A percentile compares a stretch with the other conserved stretches of the same genome.
Evolutionary conservation across 2,113 vertebrate species (phyloP).

Genomic region (Trichomycterus rosablanca): DNA sequence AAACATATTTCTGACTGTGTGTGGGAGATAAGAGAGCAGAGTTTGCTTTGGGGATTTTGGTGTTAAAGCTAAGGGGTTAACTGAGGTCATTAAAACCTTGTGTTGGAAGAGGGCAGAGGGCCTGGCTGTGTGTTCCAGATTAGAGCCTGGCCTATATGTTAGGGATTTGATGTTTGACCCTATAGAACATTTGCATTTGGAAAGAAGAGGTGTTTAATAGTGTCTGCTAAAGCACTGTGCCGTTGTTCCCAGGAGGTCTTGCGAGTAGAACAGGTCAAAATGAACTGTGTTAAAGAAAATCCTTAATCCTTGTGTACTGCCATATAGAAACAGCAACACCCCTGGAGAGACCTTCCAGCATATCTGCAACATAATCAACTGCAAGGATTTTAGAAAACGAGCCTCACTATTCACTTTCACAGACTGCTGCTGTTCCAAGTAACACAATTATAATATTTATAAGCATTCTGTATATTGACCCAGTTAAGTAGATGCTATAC

Average conservation of each 20-base stretch:
- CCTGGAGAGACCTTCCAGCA: not conserved
- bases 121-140: conserved; percentile 38
- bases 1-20: conserved; percentile 9
- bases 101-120: not conserved
- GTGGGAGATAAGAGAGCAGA: conserved; percentile 13
- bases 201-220: conserved; percentile 30
- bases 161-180: conserved; percentile 33
- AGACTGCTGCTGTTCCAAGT: conserved; percentile 12
- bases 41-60: conserved; percentile 32
- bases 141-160: conserved; percentile 27
- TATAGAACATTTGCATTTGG: conserved; percentile 15
- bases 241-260: not conserved
- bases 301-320: conserved; percentile 8
- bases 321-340: not conserved
- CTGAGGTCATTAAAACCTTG: conserved; percentile 21
- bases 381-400: conserved; percentile 12
- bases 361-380: conserved; percentile 9
- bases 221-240: conserved; percentile 17
- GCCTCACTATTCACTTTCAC: conserved; percentile 8
- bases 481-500: conserved; percentile 39
- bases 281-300: conserved; percentile 18
- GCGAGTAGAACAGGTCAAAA: conserved; percentile 3
- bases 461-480: conserved; percentile 34
- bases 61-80: conserved; percentile 39
- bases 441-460: conserved; percentile 40